Evolutionary conservation across 2,797 vertebrate species (phyloP).

Genomic region (Eidolon dupreanum): DNA sequence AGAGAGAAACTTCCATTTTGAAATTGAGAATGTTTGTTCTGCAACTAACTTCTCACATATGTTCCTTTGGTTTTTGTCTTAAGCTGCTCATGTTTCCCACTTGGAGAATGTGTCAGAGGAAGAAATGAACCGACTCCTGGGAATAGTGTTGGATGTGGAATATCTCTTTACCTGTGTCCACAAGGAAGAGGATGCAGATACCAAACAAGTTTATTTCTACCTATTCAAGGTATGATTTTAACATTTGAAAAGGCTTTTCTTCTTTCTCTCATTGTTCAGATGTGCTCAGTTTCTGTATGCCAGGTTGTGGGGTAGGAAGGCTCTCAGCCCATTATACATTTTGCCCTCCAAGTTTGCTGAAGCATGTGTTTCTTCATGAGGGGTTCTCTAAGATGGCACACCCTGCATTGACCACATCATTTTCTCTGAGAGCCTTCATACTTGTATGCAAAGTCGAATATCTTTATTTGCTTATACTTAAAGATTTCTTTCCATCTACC

Average conservation of each 20-base stretch:
- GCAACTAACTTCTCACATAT: neutral
- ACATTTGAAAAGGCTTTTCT: neutral
- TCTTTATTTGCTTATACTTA: neutral
- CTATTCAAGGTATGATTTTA: conserved; percentile 94
- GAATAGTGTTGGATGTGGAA: conserved; percentile 97
- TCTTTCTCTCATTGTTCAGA: neutral
- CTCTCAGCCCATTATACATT: neutral
- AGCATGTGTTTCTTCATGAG: neutral
- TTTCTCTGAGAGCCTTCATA: neutral
- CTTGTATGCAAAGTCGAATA: neutral
- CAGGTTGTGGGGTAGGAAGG: neutral
- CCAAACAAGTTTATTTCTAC: conserved; percentile 99
- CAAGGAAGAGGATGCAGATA: conserved; percentile 99
- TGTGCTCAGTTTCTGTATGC: neutral
- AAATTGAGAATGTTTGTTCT: neutral
- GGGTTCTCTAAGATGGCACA: neutral
- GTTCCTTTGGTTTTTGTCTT: conserved; percentile 55
- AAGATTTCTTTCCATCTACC: neutral
- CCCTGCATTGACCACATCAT: too few species aligned
- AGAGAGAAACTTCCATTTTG: neutral
- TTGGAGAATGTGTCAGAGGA: conserved; percentile 97
- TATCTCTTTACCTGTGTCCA: conserved; percentile 98
- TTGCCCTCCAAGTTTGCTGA: neutral
- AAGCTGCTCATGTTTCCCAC: conserved; percentile 98
- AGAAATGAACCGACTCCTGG: conserved; percentile 97